Percentiles rank a stretch among this genome's conserved stretches.
These are phyloP conservation scores for Gadopsis bispinosus DNA, from an alignment of 2,797 vertebrate genomes.

Conservation along the genomic window DNA sequence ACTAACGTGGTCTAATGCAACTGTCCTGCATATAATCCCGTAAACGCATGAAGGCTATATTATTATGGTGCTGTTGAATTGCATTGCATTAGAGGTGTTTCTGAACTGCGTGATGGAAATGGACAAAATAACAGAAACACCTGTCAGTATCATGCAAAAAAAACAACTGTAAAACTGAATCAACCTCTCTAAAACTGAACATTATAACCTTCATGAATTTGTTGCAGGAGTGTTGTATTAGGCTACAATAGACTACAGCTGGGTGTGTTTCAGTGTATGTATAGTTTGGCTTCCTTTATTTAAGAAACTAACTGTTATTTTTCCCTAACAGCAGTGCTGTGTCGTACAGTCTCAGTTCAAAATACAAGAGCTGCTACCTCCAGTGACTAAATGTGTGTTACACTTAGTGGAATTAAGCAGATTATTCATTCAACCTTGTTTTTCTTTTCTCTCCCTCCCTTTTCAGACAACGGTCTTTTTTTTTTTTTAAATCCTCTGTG, in stretches of 20 bases:
- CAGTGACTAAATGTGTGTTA: conserved; percentile 69
- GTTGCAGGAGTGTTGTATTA: not conserved
- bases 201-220: not conserved
- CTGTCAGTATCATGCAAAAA: not conserved
- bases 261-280: not conserved
- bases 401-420: conserved; percentile 81
- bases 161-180: no score
- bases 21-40: not conserved
- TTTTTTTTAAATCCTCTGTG: conserved; percentile 67
- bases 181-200: not conserved
- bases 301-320: conserved; percentile 3
- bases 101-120: not conserved
- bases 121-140: conserved; percentile 6
- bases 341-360: conserved; percentile 2
- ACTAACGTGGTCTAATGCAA: not conserved
- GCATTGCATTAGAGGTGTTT: not conserved
- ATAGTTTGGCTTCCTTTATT: conserved; percentile 10
- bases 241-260: not conserved
- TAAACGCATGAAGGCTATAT: not conserved
- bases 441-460: conserved; percentile 52
- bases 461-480: conserved; percentile 60
- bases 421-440: conserved; percentile 82
- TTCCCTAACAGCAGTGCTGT: not conserved
- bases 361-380: conserved; percentile 44
- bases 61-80: not conserved